A percentile compares a stretch with the other conserved stretches of the same genome.
Conservation (phyloP, 2,888 invertebrate species). For the Reticulitermes lucifugus region DNA sequence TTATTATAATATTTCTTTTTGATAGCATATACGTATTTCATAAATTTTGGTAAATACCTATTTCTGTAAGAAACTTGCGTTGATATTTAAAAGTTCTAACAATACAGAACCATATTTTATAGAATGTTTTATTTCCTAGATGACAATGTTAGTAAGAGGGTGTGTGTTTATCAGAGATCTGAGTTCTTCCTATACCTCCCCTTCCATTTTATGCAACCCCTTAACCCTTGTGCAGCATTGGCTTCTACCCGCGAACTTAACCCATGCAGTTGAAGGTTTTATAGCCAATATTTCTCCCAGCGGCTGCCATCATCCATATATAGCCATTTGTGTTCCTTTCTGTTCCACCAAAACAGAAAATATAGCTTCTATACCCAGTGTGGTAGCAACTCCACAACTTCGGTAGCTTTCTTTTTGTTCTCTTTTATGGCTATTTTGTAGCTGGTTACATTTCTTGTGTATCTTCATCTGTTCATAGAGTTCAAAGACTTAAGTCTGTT, state of each 20-base stretch:
- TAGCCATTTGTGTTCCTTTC: conserved; percentile 24
- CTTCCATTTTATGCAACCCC: conserved; percentile 12
- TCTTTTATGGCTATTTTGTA: background rate
- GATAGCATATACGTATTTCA: no score
- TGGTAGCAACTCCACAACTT: background rate
- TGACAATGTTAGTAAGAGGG: conserved; percentile 21
- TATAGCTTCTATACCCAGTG: background rate
- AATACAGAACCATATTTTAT: background rate
- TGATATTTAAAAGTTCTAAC: background rate
- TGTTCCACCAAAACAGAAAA: conserved; percentile 23
- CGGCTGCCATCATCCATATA: conserved; percentile 28
- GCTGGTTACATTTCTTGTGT: background rate
- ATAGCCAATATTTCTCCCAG: conserved; percentile 25
- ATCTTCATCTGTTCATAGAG: background rate
- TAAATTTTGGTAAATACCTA: no score
- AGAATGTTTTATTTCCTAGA: conserved; percentile 1
- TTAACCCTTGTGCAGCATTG: conserved; percentile 11
- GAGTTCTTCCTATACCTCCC: conserved; percentile 3
- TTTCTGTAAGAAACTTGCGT: background rate
- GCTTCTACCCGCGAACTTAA: conserved; percentile 15
- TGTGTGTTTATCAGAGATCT: conserved; percentile 5
- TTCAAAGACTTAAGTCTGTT: background rate
- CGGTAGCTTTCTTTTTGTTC: background rate
- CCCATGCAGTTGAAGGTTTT: conserved; percentile 27
- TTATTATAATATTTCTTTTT: no score